Evolutionary conservation across 2,113 vertebrate genomes (phyloP).

Genomic region (Vireo altiloquus): DNA sequence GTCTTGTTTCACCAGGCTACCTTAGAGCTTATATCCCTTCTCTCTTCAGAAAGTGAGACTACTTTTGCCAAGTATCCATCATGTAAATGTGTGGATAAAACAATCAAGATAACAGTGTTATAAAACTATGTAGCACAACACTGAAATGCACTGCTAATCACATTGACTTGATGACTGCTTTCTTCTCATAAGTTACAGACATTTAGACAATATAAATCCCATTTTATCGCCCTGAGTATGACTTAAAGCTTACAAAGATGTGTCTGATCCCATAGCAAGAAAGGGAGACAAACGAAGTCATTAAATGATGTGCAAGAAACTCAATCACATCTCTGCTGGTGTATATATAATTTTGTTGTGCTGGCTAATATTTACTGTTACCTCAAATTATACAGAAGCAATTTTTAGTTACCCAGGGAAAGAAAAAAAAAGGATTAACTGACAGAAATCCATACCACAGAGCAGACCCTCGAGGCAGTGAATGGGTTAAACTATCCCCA

Average conservation of each 20-base stretch:
- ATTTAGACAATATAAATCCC: neutral
- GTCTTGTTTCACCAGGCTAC: neutral
- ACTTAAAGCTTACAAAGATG: neutral
- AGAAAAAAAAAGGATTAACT: neutral
- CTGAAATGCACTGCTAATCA: neutral
- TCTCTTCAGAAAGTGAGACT: neutral
- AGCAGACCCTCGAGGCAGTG: neutral
- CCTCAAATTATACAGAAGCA: neutral
- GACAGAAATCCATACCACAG: neutral
- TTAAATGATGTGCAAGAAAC: neutral
- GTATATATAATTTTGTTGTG: neutral
- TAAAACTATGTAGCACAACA: neutral
- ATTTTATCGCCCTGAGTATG: neutral
- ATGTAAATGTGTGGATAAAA: neutral
- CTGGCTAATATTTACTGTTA: neutral
- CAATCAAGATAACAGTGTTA: neutral
- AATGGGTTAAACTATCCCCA: neutral
- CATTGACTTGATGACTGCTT: neutral
- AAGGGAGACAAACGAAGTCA: neutral
- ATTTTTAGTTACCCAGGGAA: neutral
- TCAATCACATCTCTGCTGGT: neutral
- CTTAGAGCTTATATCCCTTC: neutral
- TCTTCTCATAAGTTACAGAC: fast-evolving
- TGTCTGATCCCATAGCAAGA: neutral
- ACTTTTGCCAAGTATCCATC: neutral